Evolutionary conservation across 2,113 vertebrate species (phyloP).

Genomic region (Dicerorhinus sumatrensis): DNA sequence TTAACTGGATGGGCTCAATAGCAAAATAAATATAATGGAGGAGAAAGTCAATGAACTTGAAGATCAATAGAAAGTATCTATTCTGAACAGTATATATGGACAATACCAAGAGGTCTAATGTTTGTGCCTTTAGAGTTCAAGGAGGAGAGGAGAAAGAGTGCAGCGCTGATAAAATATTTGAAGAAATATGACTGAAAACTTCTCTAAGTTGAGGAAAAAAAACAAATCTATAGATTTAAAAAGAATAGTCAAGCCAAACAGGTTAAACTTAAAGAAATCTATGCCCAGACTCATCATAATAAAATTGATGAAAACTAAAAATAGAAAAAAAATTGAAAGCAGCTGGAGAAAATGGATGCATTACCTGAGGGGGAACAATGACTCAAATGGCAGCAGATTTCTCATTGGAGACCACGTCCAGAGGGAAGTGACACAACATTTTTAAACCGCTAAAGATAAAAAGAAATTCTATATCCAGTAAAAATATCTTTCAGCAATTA

Average conservation of each 20-base stretch:
- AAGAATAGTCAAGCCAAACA: neutral
- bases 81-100: neutral
- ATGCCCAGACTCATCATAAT: neutral
- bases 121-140: neutral
- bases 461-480: neutral
- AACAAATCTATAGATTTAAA: neutral
- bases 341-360: neutral
- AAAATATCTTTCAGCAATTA: neutral
- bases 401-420: neutral
- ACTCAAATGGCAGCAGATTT: neutral
- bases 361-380: neutral
- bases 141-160: neutral
- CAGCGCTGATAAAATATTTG: neutral
- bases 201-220: neutral
- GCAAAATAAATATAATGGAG: neutral
- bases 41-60: neutral
- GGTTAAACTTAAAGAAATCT: neutral
- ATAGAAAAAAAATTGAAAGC: neutral
- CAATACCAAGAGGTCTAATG: neutral
- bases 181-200: neutral
- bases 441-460: neutral
- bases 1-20: too few species aligned
- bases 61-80: neutral
- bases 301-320: neutral
- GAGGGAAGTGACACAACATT: neutral